Percentiles rank a stretch among this genome's conserved stretches.
phyloP scores from a whole-genome alignment of 2,113 vertebrate species.

The Ascaphus truei region DNA sequence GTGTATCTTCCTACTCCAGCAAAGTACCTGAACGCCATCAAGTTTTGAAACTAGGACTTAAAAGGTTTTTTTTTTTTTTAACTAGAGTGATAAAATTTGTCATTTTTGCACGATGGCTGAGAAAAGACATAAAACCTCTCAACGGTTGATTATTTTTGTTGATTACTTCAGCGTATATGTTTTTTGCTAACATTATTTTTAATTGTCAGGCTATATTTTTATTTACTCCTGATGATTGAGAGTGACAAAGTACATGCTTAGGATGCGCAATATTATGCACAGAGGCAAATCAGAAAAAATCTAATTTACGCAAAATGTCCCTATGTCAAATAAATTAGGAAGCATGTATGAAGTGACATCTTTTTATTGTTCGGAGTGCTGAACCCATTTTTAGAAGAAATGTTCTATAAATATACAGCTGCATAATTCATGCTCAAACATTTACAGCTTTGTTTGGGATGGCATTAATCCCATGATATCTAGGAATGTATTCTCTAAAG shows the following conservation, averaged over 20 bases:
- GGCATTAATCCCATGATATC: background rate
- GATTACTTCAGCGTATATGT: conserved; percentile 1
- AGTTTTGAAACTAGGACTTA: too few species aligned
- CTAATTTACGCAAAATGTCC: background rate
- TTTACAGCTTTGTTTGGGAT: background rate
- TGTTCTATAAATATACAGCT: conserved; percentile 4
- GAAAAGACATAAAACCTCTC: background rate
- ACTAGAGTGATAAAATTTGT: too few species aligned
- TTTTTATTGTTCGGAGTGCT: background rate
- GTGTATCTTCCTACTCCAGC: too few species aligned
- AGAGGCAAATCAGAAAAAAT: background rate
- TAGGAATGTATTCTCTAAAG: conserved; percentile 10
- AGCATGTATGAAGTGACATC: background rate
- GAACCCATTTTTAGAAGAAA: conserved; percentile 9
- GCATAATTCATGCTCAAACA: background rate
- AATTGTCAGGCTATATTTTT: background rate
- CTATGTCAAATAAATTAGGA: background rate
- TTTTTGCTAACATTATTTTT: background rate
- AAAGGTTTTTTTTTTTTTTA: too few species aligned
- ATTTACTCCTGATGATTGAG: background rate
- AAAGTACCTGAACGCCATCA: too few species aligned
- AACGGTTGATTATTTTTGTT: conserved; percentile 20
- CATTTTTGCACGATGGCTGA: background rate
- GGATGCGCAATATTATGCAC: background rate
- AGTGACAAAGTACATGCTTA: background rate